Evolutionary conservation across 2,888 invertebrate genomes (phyloP), one percentile per base, ranked within the genome.

Genomic region (Smittia sp.): DNA sequence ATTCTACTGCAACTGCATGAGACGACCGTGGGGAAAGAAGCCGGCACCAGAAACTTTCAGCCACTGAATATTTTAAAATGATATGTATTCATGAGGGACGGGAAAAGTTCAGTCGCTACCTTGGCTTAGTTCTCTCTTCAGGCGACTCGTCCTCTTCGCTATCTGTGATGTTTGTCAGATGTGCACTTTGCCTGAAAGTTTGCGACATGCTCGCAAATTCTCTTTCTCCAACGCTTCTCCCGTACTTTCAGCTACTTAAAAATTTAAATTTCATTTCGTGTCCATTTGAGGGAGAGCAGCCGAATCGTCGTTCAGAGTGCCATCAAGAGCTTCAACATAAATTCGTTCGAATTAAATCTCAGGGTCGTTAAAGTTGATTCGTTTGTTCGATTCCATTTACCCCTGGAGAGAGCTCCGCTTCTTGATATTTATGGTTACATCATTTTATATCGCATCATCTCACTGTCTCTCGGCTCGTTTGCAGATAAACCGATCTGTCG

Each of bases 401-500:
- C 22, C 18, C 13, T 22, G 58, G 22, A n/a, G n/a, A 63, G 9
- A 13, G 13, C 15, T 22, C 6, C 22, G 58, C 6, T 22, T 24
- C 63, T 63, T 63, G 1, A 27, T 6, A 63, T 63, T 63, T 63
- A 63, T 63, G 24, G 63, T n/a, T 63, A 63, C 25, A 63, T 25
- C 27, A 63, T 27, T 63, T 63, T 63, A 58, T 58, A 63, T 63
- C 20, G 25, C 63, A 63, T n/a, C 41, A 9, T 22, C 24, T 15
- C 32, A 1, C 24, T 46, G 20, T 15, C n/a, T 52, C 68, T n/a
- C 32, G 32, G 32, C 32, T 32, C 32, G 32, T 32, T 72, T 62
- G 52, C 85, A 94, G 94, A 93, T 82, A 93, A 92, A 80, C 94
- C 94, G 75, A 87, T 93, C 76, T 94, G 94, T 81, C 87, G 87